These are phyloP conservation scores for Lutjanus campechanus DNA, from an alignment of 2,797 vertebrate genomes.

Conservation along the genomic window DNA sequence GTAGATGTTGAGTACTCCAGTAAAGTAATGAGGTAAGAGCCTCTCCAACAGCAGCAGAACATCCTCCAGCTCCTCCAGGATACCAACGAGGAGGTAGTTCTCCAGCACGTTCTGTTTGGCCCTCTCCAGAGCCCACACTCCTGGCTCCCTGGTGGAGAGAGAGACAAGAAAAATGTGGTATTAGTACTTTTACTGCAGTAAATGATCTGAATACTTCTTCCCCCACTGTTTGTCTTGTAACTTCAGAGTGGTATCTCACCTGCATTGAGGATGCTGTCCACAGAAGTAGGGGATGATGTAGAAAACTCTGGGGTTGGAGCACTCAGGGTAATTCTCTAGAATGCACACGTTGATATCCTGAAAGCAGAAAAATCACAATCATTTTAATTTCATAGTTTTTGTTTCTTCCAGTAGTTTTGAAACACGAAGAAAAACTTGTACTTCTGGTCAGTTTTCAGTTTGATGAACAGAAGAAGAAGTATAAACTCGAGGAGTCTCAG, in stretches of 20 bases:
- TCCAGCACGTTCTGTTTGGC: conserved; percentile 97
- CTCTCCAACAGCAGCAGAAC: conserved; percentile 97
- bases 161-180: background rate
- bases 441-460: too few species aligned
- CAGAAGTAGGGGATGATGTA: conserved; percentile 99
- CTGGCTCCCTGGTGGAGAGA: conserved; percentile 90
- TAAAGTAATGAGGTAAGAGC: conserved; percentile 99
- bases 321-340: conserved; percentile 97
- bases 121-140: conserved; percentile 96
- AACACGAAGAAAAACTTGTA: too few species aligned
- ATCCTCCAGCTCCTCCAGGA: conserved; percentile 98
- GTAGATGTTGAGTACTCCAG: conserved; percentile 96
- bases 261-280: conserved; percentile 98
- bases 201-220: too few species aligned
- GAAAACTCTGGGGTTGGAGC: conserved; percentile 97
- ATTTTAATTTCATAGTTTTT: background rate
- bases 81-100: conserved; percentile 97
- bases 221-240: background rate
- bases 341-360: conserved; percentile 99
- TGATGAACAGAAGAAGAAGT: too few species aligned
- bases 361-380: conserved; percentile 44
- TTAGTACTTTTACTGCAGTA: too few species aligned
- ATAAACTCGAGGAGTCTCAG: too few species aligned
- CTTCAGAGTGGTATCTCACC: conserved; percentile 80
- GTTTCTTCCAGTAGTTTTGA: too few species aligned